phyloP scores from a whole-genome alignment of 2,888 invertebrate species.

The Dicycla oo region DNA sequence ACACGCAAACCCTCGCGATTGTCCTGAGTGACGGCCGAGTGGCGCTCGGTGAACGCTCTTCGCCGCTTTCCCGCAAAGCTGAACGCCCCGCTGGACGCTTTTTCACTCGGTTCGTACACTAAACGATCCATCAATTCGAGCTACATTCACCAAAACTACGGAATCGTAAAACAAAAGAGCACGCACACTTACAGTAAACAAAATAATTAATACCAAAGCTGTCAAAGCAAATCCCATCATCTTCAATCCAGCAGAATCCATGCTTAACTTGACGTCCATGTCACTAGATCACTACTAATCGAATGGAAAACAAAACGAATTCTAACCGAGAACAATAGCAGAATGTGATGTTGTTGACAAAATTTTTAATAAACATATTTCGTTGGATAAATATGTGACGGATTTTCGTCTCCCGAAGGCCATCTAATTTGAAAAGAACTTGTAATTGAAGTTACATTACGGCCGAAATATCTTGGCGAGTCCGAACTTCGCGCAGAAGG shows the following conservation, averaged over 20 bases:
- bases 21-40: no score
- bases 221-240: constrained; percentile 72
- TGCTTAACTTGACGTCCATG: constrained; percentile 67
- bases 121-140: not conserved
- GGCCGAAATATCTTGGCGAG: no score
- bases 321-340: constrained; percentile 46
- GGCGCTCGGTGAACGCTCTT: no score
- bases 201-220: constrained; percentile 69
- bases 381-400: constrained; percentile 27
- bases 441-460: no score
- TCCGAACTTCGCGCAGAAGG: no score
- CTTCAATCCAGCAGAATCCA: constrained; percentile 66
- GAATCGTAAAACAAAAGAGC: not conserved
- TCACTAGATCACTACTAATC: constrained; percentile 64
- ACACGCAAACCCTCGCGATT: no score
- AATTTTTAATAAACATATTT: constrained; percentile 37
- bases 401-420: not conserved
- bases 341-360: constrained; percentile 36
- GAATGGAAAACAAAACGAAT: constrained; percentile 23
- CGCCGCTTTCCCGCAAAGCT: no score
- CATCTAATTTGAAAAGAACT: no score
- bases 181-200: constrained; percentile 45
- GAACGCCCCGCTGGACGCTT: no score
- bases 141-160: constrained; percentile 5
- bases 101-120: no score